Conservation (phyloP, 2,113 vertebrate genomes). For the Ascaphus truei region DNA sequence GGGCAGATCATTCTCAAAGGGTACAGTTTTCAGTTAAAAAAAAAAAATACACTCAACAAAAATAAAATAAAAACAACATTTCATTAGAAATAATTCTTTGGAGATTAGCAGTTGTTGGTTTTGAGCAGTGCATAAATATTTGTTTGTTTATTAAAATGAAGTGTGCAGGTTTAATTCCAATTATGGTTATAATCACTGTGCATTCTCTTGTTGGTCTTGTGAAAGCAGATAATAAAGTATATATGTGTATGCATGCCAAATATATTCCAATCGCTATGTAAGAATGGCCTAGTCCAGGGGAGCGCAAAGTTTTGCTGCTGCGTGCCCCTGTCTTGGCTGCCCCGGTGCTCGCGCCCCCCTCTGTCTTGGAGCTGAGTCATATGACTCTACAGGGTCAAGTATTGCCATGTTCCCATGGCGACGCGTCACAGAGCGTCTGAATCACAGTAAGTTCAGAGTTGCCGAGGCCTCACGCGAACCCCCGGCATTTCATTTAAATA, state of each 20-base stretch:
- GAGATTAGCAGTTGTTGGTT: slow-evolving; percentile 9
- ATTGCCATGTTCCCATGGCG: no score
- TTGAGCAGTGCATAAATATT: slow-evolving; percentile 3
- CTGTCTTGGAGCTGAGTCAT: no score
- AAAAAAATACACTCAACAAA: no score
- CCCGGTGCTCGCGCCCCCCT: no score
- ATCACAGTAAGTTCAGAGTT: no score
- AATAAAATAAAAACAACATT: slow-evolving; percentile 9
- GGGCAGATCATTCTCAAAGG: slow-evolving; percentile 26
- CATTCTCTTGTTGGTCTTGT: slow-evolving; percentile 17
- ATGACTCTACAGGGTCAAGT: no score
- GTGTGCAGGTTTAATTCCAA: slow-evolving; percentile 27
- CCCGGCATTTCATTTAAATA: no score
- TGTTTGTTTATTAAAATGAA: slow-evolving; percentile 32
- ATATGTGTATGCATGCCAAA: slow-evolving; percentile 10
- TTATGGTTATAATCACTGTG: slow-evolving; percentile 27
- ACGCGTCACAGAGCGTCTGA: no score
- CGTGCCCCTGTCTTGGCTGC: no score
- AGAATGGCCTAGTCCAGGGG: slow-evolving; percentile 1
- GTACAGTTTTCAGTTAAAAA: slow-evolving; percentile 15
- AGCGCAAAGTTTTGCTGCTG: no score
- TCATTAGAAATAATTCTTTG: slow-evolving; percentile 17
- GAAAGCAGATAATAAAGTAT: slow-evolving; percentile 23
- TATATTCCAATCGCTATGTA: slow-evolving; percentile 8
- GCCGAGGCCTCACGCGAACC: no score